Base-by-base conservation (phyloP, 2,113 vertebrate genomes). In the Microcebus lehilahytsara region DNA sequence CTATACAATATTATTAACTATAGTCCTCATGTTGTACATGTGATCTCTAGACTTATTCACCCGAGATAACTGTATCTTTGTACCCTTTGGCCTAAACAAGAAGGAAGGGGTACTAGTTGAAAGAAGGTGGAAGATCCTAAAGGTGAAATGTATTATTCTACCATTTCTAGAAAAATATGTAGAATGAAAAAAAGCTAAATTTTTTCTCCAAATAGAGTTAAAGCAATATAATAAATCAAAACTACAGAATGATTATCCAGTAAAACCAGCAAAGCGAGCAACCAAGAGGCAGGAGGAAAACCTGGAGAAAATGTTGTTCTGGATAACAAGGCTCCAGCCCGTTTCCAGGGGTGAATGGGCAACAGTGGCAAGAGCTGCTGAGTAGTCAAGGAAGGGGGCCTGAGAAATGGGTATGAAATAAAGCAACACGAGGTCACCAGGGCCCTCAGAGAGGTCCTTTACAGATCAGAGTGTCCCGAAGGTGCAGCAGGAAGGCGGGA, bases 171-270 rank as follows among this genome's bases (percentile, higher is more conserved):
- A 88, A 96, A 91, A 94, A 80, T 32, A 81, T 34, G 86, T 60
- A 34, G 34, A 94, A 90, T 42, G 49, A 89, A 91, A 77, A 87
- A 84, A 90, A 67, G 16, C 22, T 58, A 93, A 77, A 93, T 60
- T 20, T 96, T 87, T 93, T 91, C 34, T 87, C 69, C 32, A 85
- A 78, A 96, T 42, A 91, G 19, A 85, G 46, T 58, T 92, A 85
- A 85, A 85, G 30, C 25, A 96, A 40, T 86, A 85, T 49, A 83
- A 78, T 89, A 58, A 42, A 74, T 74, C 62, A 84, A 90, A 89
- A 84, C 58, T 49, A 71, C 2, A 46, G 17, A 40, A n/a, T 12
- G 58, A 34, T 16, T 27, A 90, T 56, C 32, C 89, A 93, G 80
- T 64, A 51, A 84, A 64, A 23, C 17, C 40, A 58, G 34, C 71